Percentiles rank a stretch among this genome's conserved stretches.
Evolutionary conservation across 2,797 vertebrate species (phyloP).

Genomic region (Acanthurus lineatus): DNA sequence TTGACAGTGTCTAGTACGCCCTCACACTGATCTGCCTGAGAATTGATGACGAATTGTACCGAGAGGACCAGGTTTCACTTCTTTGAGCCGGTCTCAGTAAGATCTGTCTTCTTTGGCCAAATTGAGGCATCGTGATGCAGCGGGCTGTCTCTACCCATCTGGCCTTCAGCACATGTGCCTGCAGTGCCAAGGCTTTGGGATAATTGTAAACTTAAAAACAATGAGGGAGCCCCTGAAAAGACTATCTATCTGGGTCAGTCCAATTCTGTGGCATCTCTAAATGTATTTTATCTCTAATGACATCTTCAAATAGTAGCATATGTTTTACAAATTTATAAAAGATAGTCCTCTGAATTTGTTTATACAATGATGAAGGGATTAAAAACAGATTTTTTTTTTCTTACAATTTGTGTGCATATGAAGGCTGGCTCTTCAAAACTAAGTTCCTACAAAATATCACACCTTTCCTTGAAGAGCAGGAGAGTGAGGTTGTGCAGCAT

Average conservation of each 20-base stretch:
- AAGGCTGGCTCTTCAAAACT: slow-evolving; percentile 86
- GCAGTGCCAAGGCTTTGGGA: slow-evolving; percentile 70
- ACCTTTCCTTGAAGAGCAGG: slow-evolving; percentile 57
- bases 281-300: slow-evolving; percentile 79
- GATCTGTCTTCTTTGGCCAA: slow-evolving; percentile 66
- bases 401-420: slow-evolving; percentile 52
- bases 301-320: slow-evolving; percentile 77
- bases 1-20: slow-evolving; percentile 62
- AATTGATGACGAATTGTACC: slow-evolving; percentile 50
- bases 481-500: slow-evolving; percentile 45
- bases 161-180: slow-evolving; percentile 73
- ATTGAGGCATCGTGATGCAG: slow-evolving; percentile 67
- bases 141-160: slow-evolving; percentile 71
- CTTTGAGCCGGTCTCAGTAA: slow-evolving; percentile 61
- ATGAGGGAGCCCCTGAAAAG: slow-evolving; percentile 54
- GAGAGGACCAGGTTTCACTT: slow-evolving; percentile 51
- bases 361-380: slow-evolving; percentile 55
- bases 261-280: slow-evolving; percentile 75
- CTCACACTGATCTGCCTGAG: slow-evolving; percentile 59
- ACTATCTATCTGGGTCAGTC: slow-evolving; percentile 64
- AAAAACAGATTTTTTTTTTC: slow-evolving; percentile 24
- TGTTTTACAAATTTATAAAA: slow-evolving; percentile 69
- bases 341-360: slow-evolving; percentile 65
- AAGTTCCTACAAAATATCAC: slow-evolving; percentile 48
- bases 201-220: slow-evolving; percentile 69